Evolutionary conservation across 2,797 vertebrate species (phyloP).

Genomic region (Anabacerthia variegaticeps): DNA sequence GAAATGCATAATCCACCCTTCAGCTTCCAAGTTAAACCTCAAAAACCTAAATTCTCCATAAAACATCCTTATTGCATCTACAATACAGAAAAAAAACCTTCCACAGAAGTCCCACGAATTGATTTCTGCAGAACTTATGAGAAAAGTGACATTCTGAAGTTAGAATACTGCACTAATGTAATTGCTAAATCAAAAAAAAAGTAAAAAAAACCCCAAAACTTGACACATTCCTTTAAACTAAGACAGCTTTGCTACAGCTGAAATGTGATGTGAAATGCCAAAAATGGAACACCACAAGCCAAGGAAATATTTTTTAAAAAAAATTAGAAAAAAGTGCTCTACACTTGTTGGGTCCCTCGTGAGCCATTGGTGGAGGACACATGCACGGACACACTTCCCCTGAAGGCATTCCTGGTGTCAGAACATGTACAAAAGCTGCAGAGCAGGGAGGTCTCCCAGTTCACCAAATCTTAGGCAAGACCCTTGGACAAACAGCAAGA

Average conservation of each 20-base stretch:
- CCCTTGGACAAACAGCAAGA: neutral
- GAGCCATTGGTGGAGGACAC: neutral
- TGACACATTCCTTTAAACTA: neutral
- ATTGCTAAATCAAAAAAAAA: neutral
- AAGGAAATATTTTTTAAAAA: neutral
- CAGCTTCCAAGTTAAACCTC: neutral
- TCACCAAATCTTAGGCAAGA: neutral
- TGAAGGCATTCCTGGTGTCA: neutral
- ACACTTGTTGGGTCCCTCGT: neutral
- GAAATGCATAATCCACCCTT: neutral
- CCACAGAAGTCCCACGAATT: neutral
- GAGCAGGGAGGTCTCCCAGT: neutral
- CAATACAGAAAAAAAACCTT: neutral
- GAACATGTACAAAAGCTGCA: neutral
- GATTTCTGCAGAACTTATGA: neutral
- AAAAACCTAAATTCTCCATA: neutral
- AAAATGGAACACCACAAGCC: neutral
- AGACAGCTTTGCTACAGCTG: neutral
- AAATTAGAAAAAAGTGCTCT: neutral
- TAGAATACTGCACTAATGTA: neutral
- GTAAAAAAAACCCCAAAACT: too few relatives aligned
- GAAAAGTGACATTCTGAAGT: neutral
- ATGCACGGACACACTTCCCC: neutral
- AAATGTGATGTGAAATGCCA: neutral
- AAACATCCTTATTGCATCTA: neutral